phyloP scores from a whole-genome alignment of 2,113 vertebrate genomes.

The Indicator maculatus region DNA sequence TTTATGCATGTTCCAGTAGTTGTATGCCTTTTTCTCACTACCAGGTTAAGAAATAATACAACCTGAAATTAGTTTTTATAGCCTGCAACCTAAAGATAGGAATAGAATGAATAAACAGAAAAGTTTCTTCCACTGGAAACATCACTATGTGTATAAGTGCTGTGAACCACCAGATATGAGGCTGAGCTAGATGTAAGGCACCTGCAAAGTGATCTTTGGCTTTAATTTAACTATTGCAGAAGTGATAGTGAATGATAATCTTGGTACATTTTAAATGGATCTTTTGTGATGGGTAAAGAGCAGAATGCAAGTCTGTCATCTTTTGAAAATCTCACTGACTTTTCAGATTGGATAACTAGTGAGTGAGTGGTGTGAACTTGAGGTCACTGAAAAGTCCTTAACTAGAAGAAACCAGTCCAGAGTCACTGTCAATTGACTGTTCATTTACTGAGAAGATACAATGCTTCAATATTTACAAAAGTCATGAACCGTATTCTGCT shows the following conservation, averaged over 20 bases:
- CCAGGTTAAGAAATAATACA: not conserved
- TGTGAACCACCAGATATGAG: not conserved
- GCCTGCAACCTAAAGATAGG: no score
- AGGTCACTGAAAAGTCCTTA: not conserved
- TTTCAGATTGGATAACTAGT: not conserved
- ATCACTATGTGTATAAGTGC: not conserved
- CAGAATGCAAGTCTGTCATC: not conserved
- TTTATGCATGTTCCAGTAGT: not conserved
- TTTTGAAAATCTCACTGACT: not conserved
- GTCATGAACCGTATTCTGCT: not conserved
- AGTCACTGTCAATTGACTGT: not conserved
- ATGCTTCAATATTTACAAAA: not conserved
- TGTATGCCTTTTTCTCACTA: not conserved
- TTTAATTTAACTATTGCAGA: not conserved
- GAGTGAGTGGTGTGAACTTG: not conserved
- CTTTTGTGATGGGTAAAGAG: not conserved
- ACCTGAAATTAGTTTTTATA: no score
- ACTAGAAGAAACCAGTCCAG: not conserved
- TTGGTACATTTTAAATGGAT: not conserved
- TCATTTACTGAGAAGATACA: not conserved
- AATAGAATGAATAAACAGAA: not conserved
- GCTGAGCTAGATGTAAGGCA: not conserved
- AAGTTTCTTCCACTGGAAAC: not conserved
- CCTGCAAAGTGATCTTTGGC: not conserved
- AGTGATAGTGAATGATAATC: not conserved